Evolutionary conservation across 2,113 vertebrate species (phyloP), one percentile per base, ranked within the genome.

Genomic region (Stictonetta naevosa): DNA sequence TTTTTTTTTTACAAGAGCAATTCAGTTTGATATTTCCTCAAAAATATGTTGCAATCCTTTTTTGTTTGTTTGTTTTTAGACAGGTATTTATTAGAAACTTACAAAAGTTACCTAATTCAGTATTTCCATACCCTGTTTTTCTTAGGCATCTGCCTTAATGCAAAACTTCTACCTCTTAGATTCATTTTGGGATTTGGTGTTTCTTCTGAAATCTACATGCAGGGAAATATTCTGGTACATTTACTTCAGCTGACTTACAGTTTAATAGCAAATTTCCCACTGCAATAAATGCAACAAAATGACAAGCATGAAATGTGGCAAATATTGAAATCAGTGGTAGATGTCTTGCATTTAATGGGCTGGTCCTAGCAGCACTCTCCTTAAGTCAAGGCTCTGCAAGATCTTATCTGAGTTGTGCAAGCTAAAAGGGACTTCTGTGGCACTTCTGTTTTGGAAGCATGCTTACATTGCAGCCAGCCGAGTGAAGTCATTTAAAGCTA

Each of bases 381-480:
- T 72, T 26, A 62, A 89, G 69, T 58, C 8, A 69, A 83, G 26
- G 59, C 40, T 86, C 77, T 86, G 33, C 22, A 42, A 77, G 77
- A 62, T 26, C 33, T 64, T 36, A 19, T 20, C 42, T 69, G 76
- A 80, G 33, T 68, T 22, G 11, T 50, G 67, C 18, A 31, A 53
- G 31, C 21, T 81, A 59, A 80, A 68, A 42, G 33, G 13, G 22
- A 23, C 44, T 58, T 83, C 55, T 29, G 25, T 40, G 55, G 17
- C 50, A 50, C 22, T 58, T 73, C 13, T 56, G 26, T 55, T 62
- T 79, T 34, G 68, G 62, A 42, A 56, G 3, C 14, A 17, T 25
- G 16, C 40, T 67, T 29, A 40, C 0, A 0, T 16, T 2, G 1
- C 63, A 77, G 69, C 34, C 69, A 60, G 33, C 31, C 38, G 48